Conservation (phyloP, 1,140 invertebrate species). For the Drosophila kepulauana region DNA sequence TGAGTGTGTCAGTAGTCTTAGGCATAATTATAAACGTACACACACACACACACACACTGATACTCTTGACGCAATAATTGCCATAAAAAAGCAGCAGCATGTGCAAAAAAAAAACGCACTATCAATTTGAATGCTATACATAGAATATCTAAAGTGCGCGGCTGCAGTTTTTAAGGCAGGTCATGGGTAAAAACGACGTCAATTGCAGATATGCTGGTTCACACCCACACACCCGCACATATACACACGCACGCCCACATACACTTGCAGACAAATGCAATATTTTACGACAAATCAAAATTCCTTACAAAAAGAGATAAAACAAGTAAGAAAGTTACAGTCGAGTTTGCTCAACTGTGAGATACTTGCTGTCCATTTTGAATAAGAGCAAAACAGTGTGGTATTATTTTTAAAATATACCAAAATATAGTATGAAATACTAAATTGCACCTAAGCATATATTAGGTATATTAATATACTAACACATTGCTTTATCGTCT, state of each 20-base stretch:
- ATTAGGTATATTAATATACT: no score
- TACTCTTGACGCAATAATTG: constrained; percentile 4
- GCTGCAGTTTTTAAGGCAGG: constrained; percentile 3
- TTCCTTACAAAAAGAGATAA: background rate
- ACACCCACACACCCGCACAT: constrained; percentile 16
- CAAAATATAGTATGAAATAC: no score
- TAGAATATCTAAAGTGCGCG: background rate
- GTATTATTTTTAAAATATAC: no score
- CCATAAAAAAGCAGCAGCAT: background rate
- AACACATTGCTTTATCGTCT: no score
- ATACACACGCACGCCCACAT: constrained; percentile 5
- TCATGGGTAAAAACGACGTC: constrained; percentile 33
- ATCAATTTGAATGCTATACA: constrained; percentile 7
- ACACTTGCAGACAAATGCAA: constrained; percentile 35
- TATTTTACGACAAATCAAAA: constrained; percentile 60
- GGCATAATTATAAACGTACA: background rate
- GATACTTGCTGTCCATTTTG: no score
- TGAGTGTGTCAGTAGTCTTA: constrained; percentile 18
- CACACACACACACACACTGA: background rate
- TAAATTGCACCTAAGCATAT: no score
- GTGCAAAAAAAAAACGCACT: background rate
- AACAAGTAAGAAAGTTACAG: no score
- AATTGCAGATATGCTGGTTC: constrained; percentile 22
- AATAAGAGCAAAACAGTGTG: no score
- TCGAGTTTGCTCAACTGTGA: no score